Percentiles rank a stretch among this genome's conserved stretches.
phyloP scores from a whole-genome alignment of 2,113 vertebrate genomes.

The Boleophthalmus pectinirostris region DNA sequence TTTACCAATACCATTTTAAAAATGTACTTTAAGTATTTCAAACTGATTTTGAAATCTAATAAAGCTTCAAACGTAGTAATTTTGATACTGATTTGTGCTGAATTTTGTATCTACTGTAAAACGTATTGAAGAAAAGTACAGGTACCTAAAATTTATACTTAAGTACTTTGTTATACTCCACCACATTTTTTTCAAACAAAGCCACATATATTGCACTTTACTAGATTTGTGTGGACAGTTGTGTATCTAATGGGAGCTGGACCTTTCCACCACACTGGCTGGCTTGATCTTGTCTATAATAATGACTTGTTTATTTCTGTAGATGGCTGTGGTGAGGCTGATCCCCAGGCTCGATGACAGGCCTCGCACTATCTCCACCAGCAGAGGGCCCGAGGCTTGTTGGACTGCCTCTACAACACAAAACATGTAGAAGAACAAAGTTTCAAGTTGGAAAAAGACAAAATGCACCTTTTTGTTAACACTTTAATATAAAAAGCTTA shows the following conservation, averaged over 20 bases:
- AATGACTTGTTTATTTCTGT: slow-evolving; percentile 90
- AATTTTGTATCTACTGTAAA: too few species aligned
- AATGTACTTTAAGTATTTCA: too few species aligned
- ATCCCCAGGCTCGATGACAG: slow-evolving; percentile 87
- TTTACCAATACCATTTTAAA: too few species aligned
- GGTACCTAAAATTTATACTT: too few species aligned
- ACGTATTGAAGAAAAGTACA: too few species aligned
- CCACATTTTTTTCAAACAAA: too few species aligned
- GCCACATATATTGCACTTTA: background rate
- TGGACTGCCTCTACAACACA: slow-evolving; percentile 84
- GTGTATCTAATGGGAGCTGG: slow-evolving; percentile 16
- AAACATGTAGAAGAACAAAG: slow-evolving; percentile 16
- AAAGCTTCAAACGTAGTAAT: too few species aligned
- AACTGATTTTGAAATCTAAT: too few species aligned
- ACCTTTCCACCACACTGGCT: slow-evolving; percentile 96
- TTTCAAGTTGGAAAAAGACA: background rate
- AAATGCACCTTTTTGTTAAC: background rate
- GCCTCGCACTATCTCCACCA: slow-evolving; percentile 91
- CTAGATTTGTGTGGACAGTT: background rate
- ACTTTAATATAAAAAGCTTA: background rate
- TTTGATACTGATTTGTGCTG: too few species aligned
- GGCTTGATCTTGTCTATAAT: slow-evolving; percentile 93
- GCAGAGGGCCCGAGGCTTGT: slow-evolving; percentile 86
- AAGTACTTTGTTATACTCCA: too few species aligned
- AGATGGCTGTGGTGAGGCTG: slow-evolving; percentile 80